These are phyloP conservation scores for Heliconius erato DNA, from an alignment of 2,888 invertebrate genomes.

Conservation along the genomic window DNA sequence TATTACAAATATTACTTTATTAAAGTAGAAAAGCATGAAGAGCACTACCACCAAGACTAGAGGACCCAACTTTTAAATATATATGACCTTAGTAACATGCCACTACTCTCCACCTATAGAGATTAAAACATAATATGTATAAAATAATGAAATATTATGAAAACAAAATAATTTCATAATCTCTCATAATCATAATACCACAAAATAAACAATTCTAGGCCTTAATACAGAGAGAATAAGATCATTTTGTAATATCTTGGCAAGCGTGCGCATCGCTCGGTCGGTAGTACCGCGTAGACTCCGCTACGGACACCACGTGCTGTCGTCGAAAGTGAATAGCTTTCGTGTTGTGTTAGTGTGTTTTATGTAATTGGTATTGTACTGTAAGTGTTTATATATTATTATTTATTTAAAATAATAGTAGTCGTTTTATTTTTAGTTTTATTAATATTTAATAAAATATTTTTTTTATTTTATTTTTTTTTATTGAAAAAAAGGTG, in stretches of 20 bases:
- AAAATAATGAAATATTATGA: not conserved
- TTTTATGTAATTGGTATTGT: not conserved
- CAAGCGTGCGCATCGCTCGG: constrained; percentile 55
- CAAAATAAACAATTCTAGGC: constrained; percentile 48
- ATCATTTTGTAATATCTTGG: constrained; percentile 48
- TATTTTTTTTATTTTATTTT: too few relatives aligned
- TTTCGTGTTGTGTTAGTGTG: constrained; percentile 45
- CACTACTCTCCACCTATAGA: too few relatives aligned
- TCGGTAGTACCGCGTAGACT: constrained; percentile 58
- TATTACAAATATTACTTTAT: too few relatives aligned
- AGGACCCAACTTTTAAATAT: too few relatives aligned
- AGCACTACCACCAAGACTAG: too few relatives aligned
- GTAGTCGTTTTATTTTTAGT: not conserved
- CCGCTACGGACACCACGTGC: constrained; percentile 56
- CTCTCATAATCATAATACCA: not conserved
- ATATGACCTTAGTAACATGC: too few relatives aligned
- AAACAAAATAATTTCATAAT: not conserved
- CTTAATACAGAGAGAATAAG: constrained; percentile 53
- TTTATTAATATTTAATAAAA: not conserved
- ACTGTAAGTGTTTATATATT: constrained; percentile 10
- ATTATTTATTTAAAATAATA: not conserved
- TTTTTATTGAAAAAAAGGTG: too few relatives aligned
- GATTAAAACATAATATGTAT: not conserved
- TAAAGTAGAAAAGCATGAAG: too few relatives aligned
- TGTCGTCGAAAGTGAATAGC: constrained; percentile 43